Base-by-base conservation (phyloP, 2,888 invertebrate species). In the Dasypogon diadema region DNA sequence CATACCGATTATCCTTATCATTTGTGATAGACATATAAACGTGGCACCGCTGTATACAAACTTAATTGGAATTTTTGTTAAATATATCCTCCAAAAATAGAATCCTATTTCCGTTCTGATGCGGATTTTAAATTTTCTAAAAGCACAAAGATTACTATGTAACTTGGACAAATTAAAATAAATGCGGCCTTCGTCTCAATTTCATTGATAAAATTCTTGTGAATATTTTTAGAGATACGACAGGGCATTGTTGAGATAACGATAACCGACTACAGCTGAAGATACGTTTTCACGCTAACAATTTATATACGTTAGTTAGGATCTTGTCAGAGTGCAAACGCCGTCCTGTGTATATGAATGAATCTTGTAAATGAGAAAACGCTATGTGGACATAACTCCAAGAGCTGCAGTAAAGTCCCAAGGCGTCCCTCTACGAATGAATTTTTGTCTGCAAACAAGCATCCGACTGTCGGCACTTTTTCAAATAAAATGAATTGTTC, bases 401-500 rank as follows among this genome's bases (percentile, higher is more conserved):
- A 37, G 37, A 48, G 46, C 48, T 65, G 65, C 46, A 48, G 65
- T 65, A 65, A 48, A 48, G 34, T 42, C 65, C 48, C 22, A 22
- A n/a, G 65, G 8, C 24, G 46, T 24, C 63, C 75, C 54, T 51
- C 68, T 10, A 55, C 30, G 21, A 46, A 56, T 37, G 22, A 56
- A 48, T 76, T 65, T 76, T 74, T 56, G 55, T 76, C 55, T 63
- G 46, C 76, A 76, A 76, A 76, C 63, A 76, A 76, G 68, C 68
- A 63, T 8, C 56, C 58, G 73, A 51, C 37, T 73, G 55, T 76
- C 65, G 63, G 76, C 65, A 63, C 37, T 74, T 55, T 54, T 73
- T 73, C 73, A 73, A 73, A 73, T 26, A 58, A 74, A 76, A 76
- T 74, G 74, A 70, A 76, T 74, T 74, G 74, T 68, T 76, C 76